Base-by-base conservation (phyloP, 2,888 invertebrate genomes). In the Temnothorax rugatulus region DNA sequence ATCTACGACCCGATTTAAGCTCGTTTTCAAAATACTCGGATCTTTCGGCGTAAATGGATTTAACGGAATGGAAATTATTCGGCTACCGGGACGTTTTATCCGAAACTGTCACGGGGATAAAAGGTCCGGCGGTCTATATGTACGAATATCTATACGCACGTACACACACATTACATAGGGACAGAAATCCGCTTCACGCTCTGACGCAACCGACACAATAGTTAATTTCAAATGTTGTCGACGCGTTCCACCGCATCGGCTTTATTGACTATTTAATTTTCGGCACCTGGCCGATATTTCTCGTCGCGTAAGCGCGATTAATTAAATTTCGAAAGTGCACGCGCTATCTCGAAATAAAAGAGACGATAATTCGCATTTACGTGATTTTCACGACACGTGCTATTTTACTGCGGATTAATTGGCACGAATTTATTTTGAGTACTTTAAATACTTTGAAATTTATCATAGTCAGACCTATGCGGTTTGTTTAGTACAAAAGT, bases 31-130 rank as follows among this genome's bases (percentile, higher is more conserved):
- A 90, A 87, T 81, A 81, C 73, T 79, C 76, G 63, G 69, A 84
- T 76, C 74, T 68, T 44, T 61, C 74, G 71, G 66, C 76, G 73
- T 84, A 90, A 90, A 87, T 85, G 84, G 83, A 75, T 86, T 90
- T 83, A 84, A 81, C 86, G 84, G 83, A 84, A 85, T 88, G 85
- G 85, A 89, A 86, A 86, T 90, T 90, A 90, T 86, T 64, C 74
- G 54, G 34, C 75, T 69, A 47, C 21, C 34, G 63, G 38, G 63
- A 61, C 69, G 38, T 44, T 82, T 71, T 61, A 63, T 61, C 83
- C 61, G 52, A 21, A 44, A 64, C 38, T 34, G 61, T 47, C 38
- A 38, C 71, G 21, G 59, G 5, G 59, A 73, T 73, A 21, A 81
- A 81, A 61, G 59, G 34, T 61, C 38, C 59, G 38, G 41, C 59